Evolutionary conservation across 1,140 invertebrate species (phyloP).

Genomic region (Rhysida immarginata): DNA sequence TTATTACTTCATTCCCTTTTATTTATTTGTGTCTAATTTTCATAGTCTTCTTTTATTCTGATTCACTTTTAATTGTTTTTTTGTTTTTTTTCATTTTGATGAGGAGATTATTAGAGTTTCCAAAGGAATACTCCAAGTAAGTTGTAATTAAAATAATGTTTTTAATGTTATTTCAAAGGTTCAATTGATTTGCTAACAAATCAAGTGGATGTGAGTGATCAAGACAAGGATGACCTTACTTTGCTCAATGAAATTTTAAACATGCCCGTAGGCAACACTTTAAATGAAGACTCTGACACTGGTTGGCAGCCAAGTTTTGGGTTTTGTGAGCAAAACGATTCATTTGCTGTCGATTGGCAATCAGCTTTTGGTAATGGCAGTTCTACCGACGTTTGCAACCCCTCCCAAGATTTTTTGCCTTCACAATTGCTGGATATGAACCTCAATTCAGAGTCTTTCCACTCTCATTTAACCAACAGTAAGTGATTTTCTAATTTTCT

Average conservation of each 20-base stretch:
- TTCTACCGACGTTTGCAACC: slow-evolving; percentile 9
- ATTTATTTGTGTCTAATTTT: no score
- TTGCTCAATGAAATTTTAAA: slow-evolving; percentile 35
- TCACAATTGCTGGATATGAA: slow-evolving; percentile 34
- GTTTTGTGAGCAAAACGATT: slow-evolving; percentile 21
- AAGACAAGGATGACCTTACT: slow-evolving; percentile 33
- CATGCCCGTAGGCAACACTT: background rate
- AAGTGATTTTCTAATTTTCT: no score
- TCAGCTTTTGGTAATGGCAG: slow-evolving; percentile 24
- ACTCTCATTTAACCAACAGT: background rate
- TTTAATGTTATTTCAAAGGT: background rate
- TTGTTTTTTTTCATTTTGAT: no score
- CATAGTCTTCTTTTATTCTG: no score
- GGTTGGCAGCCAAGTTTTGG: background rate
- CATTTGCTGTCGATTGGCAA: slow-evolving; percentile 28
- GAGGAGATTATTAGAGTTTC: no score
- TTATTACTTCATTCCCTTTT: no score
- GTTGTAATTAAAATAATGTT: no score
- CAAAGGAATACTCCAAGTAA: no score
- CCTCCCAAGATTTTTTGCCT: slow-evolving; percentile 29
- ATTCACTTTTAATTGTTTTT: no score
- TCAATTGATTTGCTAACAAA: slow-evolving; percentile 23
- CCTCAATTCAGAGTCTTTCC: background rate
- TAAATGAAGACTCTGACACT: background rate
- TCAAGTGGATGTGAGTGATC: slow-evolving; percentile 24